Evolutionary conservation across 2,797 vertebrate genomes (phyloP).

Genomic region (Pteronotus mesoamericanus): DNA sequence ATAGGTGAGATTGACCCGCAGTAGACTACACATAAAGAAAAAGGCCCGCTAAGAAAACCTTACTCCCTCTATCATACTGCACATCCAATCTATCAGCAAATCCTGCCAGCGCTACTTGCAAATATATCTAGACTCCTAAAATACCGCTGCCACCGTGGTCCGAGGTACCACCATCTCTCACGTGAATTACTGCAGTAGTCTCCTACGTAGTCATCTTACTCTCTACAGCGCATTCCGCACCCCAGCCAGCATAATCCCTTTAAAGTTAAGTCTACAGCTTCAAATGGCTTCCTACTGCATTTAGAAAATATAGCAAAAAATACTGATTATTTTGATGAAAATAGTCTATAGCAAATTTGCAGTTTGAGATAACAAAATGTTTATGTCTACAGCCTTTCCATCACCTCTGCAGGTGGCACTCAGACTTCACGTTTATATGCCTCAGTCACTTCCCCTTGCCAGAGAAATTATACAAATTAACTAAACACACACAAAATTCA

Average conservation of each 20-base stretch:
- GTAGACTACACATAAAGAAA: neutral
- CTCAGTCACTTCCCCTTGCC: neutral
- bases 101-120: neutral
- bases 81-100: conserved; percentile 12
- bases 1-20: neutral
- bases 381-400: neutral
- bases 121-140: conserved; percentile 20
- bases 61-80: neutral
- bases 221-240: neutral
- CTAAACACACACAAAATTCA: conserved; percentile 22
- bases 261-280: conserved; percentile 5
- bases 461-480: conserved; percentile 35
- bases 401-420: neutral
- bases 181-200: neutral
- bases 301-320: neutral
- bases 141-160: neutral
- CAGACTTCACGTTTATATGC: neutral
- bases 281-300: neutral
- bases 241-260: neutral
- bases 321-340: conserved; percentile 33
- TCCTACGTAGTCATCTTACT: neutral
- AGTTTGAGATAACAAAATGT: conserved; percentile 22
- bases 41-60: neutral
- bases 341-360: conserved; percentile 11
- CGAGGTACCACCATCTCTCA: neutral